A percentile compares a stretch with the other conserved stretches of the same genome.
phyloP scores from a whole-genome alignment of 1,140 invertebrate genomes.

The Scaptomyza pallida region DNA sequence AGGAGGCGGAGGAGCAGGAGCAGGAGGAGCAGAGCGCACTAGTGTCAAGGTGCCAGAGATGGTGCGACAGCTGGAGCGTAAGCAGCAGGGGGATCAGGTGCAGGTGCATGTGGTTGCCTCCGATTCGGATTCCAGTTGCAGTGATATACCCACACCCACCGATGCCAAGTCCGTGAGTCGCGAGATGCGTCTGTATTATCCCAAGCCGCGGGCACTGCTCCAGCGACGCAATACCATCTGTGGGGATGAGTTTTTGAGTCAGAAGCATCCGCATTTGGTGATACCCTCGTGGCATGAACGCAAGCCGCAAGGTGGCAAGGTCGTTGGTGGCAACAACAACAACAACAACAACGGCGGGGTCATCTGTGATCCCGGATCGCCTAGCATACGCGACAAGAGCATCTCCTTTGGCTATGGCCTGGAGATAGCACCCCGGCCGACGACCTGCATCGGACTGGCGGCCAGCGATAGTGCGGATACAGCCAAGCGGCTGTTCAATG shows the following conservation, averaged over 20 bases:
- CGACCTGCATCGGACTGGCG: slow-evolving; percentile 87
- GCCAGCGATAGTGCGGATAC: slow-evolving; percentile 42
- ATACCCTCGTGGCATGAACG: slow-evolving; percentile 70
- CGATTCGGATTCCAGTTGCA: slow-evolving; percentile 81
- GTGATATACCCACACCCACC: slow-evolving; percentile 81
- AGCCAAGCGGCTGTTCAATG: slow-evolving; percentile 54
- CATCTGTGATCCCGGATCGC: slow-evolving; percentile 81
- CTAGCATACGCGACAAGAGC: slow-evolving; percentile 87
- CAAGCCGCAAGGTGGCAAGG: slow-evolving; percentile 39
- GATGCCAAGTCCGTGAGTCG: slow-evolving; percentile 67
- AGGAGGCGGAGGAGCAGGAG: slow-evolving; percentile 46
- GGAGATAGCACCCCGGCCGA: slow-evolving; percentile 87
- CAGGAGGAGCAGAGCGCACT: no score
- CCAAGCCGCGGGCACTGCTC: slow-evolving; percentile 89
- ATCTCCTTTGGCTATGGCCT: slow-evolving; percentile 89
- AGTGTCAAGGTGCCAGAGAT: slow-evolving; percentile 55
- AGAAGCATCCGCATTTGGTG: slow-evolving; percentile 64
- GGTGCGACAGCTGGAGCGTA: slow-evolving; percentile 10
- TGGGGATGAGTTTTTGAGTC: slow-evolving; percentile 85
- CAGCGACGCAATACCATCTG: slow-evolving; percentile 94
- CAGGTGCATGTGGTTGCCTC: slow-evolving; percentile 51
- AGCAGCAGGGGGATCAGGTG: slow-evolving; percentile 3
- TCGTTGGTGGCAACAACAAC: neutral
- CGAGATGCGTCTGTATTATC: slow-evolving; percentile 87
- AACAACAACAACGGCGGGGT: slow-evolving; percentile 16